phyloP scores from a whole-genome alignment of 2,888 invertebrate species.

The Eupithecia tripunctaria region DNA sequence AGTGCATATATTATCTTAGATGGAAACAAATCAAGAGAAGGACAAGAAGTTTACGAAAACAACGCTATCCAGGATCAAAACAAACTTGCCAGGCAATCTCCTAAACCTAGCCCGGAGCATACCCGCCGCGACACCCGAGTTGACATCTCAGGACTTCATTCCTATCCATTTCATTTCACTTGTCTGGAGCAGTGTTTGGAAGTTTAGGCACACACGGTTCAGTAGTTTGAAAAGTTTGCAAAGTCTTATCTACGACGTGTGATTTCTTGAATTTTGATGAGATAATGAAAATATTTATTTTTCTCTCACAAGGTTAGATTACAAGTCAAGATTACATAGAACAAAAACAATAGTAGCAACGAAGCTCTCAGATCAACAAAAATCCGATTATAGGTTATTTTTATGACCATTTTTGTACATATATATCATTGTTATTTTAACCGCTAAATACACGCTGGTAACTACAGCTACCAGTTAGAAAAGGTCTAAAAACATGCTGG shows the following conservation, averaged over 20 bases:
- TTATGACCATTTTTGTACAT: too few relatives aligned
- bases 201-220: slow-evolving; percentile 46
- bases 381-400: too few relatives aligned
- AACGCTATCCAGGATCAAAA: slow-evolving; percentile 11
- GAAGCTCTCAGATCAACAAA: too few relatives aligned
- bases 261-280: background rate
- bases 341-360: too few relatives aligned
- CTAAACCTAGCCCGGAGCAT: slow-evolving; percentile 21
- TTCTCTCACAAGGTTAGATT: too few relatives aligned
- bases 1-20: background rate
- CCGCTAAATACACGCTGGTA: too few relatives aligned
- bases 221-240: background rate
- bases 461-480: too few relatives aligned
- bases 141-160: slow-evolving; percentile 70
- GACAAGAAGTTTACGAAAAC: slow-evolving; percentile 4
- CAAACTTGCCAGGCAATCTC: slow-evolving; percentile 14
- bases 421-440: too few relatives aligned
- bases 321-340: too few relatives aligned
- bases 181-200: slow-evolving; percentile 67
- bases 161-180: slow-evolving; percentile 78
- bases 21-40: slow-evolving; percentile 1
- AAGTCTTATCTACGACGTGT: background rate
- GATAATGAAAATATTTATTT: too few relatives aligned
- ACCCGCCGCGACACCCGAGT: slow-evolving; percentile 43
- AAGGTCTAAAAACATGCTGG: too few relatives aligned